A percentile compares a stretch with the other conserved stretches of the same genome.
These are phyloP conservation scores for Lochmaea crataegi DNA, from an alignment of 2,888 invertebrate species.

Conservation along the genomic window DNA sequence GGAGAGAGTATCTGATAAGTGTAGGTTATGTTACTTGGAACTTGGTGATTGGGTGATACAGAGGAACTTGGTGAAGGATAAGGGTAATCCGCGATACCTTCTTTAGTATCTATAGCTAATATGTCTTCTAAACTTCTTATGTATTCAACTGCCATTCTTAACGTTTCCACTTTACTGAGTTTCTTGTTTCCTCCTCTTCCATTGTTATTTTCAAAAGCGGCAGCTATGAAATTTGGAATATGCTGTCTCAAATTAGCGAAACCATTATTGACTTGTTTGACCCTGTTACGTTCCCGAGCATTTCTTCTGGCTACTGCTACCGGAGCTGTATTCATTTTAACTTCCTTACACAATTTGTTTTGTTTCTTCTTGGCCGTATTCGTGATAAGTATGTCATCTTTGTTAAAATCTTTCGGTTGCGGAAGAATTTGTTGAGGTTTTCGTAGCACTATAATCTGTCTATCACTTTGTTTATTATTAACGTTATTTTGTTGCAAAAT, in stretches of 20 bases:
- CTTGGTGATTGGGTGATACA: slow-evolving; percentile 53
- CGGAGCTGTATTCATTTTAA: slow-evolving; percentile 71
- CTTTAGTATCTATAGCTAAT: slow-evolving; percentile 72
- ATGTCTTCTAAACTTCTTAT: slow-evolving; percentile 84
- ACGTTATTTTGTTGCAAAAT: slow-evolving; percentile 75
- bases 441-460: slow-evolving; percentile 69
- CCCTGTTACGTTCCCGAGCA: slow-evolving; percentile 92
- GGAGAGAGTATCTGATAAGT: slow-evolving; percentile 62
- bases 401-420: slow-evolving; percentile 53
- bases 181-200: slow-evolving; percentile 80
- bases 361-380: slow-evolving; percentile 59
- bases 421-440: slow-evolving; percentile 67
- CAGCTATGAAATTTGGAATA: slow-evolving; percentile 85
- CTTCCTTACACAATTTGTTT: slow-evolving; percentile 47
- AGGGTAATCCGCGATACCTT: slow-evolving; percentile 58
- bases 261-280: slow-evolving; percentile 92
- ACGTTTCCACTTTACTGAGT: slow-evolving; percentile 87
- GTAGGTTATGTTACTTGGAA: slow-evolving; percentile 44
- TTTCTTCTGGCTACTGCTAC: slow-evolving; percentile 89
- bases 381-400: slow-evolving; percentile 57
- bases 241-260: slow-evolving; percentile 89
- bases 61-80: slow-evolving; percentile 31
- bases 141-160: slow-evolving; percentile 91
- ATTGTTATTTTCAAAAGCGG: slow-evolving; percentile 73
- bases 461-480: slow-evolving; percentile 67